Evolutionary conservation across 2,113 vertebrate species (phyloP).

Genomic region (Paralichthys olivaceus): DNA sequence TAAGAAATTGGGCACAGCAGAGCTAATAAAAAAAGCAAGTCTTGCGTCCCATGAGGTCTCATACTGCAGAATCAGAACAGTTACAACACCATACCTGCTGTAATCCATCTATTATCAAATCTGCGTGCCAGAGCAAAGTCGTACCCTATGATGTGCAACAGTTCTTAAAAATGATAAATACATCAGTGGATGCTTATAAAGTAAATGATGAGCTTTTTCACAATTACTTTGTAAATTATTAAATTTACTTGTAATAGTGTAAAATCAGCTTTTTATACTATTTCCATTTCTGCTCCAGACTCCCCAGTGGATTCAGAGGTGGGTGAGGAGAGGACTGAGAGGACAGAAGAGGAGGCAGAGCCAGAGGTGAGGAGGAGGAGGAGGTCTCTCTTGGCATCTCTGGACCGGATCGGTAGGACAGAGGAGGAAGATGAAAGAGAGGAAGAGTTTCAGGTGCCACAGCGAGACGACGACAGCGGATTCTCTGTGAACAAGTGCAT

Average conservation of each 20-base stretch:
- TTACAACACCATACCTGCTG: background rate
- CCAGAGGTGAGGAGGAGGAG: slow-evolving; percentile 75
- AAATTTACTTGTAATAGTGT: background rate
- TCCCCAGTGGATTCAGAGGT: slow-evolving; percentile 37
- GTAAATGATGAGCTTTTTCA: background rate
- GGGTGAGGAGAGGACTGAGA: slow-evolving; percentile 36
- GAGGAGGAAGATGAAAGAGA: slow-evolving; percentile 51
- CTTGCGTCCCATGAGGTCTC: slow-evolving; percentile 5
- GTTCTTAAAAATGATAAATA: slow-evolving; percentile 2
- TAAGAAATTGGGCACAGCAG: slow-evolving; percentile 15
- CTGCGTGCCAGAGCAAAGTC: slow-evolving; percentile 14
- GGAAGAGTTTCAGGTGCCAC: slow-evolving; percentile 72
- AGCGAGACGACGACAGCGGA: slow-evolving; percentile 62
- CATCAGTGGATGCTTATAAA: background rate
- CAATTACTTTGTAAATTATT: background rate
- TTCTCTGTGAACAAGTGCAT: slow-evolving; percentile 87
- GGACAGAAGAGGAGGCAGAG: slow-evolving; percentile 53
- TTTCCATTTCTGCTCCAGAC: slow-evolving; percentile 23
- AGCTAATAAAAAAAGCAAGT: slow-evolving; percentile 15
- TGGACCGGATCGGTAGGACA: slow-evolving; percentile 66
- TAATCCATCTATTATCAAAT: slow-evolving; percentile 19
- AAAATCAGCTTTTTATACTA: background rate
- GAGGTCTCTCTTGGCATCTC: slow-evolving; percentile 71
- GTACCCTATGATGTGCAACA: slow-evolving; percentile 3
- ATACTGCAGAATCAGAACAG: background rate